Conservation (phyloP, 1,140 invertebrate genomes). For the Globodera rostochiensis region DNA sequence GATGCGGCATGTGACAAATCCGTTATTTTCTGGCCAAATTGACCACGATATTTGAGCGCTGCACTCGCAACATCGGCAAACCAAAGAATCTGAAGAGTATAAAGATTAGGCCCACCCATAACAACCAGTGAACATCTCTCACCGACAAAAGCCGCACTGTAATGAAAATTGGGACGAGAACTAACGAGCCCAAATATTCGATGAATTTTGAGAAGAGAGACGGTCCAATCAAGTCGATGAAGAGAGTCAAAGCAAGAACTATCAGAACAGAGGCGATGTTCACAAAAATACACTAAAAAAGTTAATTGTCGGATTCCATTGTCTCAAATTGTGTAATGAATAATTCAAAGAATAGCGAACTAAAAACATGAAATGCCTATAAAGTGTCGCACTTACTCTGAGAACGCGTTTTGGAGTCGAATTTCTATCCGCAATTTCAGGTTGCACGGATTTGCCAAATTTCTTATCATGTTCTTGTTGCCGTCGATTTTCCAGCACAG, state of each 20-base stretch:
- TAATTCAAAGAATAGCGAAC: background rate
- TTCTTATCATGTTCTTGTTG: conserved; percentile 31
- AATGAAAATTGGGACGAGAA: conserved; percentile 55
- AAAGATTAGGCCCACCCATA: too few species aligned
- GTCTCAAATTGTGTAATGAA: too few species aligned
- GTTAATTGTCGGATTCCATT: too few species aligned
- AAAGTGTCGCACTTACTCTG: conserved; percentile 13
- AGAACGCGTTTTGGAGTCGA: conserved; percentile 38
- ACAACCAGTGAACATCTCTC: background rate
- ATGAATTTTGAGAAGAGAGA: conserved; percentile 44
- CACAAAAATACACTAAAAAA: conserved; percentile 46
- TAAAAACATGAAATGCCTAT: conserved; percentile 8
- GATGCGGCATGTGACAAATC: conserved; percentile 51
- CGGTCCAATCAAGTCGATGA: conserved; percentile 35
- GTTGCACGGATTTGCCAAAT: conserved; percentile 19
- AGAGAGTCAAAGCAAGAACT: conserved; percentile 32
- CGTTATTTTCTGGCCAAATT: conserved; percentile 19
- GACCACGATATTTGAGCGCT: conserved; percentile 43
- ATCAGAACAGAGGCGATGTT: conserved; percentile 44
- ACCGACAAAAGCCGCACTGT: conserved; percentile 36
- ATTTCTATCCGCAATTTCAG: conserved; percentile 27
- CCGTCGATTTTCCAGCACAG: conserved; percentile 38
- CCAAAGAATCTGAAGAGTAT: conserved; percentile 42
- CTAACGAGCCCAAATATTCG: conserved; percentile 33
- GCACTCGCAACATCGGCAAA: conserved; percentile 57